phyloP scores from a whole-genome alignment of 2,797 vertebrate species.

The Myotis vivesi region DNA sequence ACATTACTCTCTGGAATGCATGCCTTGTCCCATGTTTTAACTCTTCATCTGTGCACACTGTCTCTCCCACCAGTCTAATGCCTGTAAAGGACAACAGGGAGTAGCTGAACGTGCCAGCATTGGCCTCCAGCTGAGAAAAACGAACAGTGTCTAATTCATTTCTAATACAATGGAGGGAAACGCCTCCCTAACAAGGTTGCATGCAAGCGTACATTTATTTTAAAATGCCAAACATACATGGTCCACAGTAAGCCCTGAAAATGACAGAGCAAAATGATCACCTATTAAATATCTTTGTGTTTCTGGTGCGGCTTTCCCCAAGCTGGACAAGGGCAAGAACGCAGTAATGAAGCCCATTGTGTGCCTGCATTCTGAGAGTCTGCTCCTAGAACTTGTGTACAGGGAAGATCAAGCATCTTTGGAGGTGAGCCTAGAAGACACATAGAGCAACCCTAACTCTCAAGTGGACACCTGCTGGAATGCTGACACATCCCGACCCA shows the following conservation, averaged over 20 bases:
- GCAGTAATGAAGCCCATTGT: neutral
- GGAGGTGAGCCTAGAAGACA: neutral
- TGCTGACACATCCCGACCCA: neutral
- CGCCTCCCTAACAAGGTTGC: neutral
- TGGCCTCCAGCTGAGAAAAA: neutral
- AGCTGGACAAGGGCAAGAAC: neutral
- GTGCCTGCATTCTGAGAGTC: neutral
- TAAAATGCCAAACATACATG: neutral
- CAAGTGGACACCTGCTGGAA: neutral
- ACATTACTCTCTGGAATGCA: neutral
- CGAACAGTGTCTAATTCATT: neutral
- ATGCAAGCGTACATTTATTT: neutral
- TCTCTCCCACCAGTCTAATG: neutral
- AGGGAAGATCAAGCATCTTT: neutral
- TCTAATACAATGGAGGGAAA: neutral
- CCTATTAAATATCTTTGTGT: neutral
- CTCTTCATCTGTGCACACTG: neutral
- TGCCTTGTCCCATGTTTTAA: neutral
- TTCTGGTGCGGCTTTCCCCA: neutral
- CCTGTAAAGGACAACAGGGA: neutral
- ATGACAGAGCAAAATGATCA: neutral
- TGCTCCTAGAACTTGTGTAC: neutral
- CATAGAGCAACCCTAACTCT: accelerated
- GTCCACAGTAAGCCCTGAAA: neutral
- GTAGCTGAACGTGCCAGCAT: neutral